Percentiles rank a stretch among this genome's conserved stretches.
These are phyloP conservation scores for Hirtodrosophila confusa DNA, from an alignment of 2,888 invertebrate species.

Conservation along the genomic window DNA sequence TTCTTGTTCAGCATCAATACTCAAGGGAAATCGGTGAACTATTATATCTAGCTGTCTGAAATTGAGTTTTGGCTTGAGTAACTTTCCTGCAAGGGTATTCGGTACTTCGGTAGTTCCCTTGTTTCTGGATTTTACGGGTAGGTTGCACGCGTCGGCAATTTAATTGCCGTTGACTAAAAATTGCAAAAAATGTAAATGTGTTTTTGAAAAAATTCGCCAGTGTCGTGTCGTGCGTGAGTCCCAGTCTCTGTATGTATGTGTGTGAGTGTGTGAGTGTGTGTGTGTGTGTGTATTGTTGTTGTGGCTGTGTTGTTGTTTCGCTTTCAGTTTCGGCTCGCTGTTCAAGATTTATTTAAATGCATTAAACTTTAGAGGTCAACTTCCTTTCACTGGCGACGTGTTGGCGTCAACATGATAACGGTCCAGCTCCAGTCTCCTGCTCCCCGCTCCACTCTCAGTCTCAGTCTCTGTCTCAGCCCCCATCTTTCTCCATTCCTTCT, in stretches of 20 bases:
- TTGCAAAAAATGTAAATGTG: conserved; percentile 62
- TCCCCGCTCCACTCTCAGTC: conserved; percentile 14
- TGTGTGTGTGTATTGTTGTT: background rate
- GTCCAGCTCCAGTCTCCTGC: conserved; percentile 32
- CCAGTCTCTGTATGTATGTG: background rate
- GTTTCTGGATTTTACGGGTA: conserved; percentile 56
- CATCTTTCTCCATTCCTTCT: conserved; percentile 23
- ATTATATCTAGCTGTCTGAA: no score
- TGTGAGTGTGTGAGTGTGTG: background rate
- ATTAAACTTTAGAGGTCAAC: conserved; percentile 82
- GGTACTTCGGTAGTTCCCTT: background rate
- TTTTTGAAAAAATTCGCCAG: conserved; percentile 25
- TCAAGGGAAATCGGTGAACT: no score
- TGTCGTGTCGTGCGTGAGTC: conserved; percentile 38
- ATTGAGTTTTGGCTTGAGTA: no score
- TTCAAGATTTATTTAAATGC: conserved; percentile 79
- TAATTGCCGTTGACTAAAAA: conserved; percentile 73
- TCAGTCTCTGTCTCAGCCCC: conserved; percentile 9
- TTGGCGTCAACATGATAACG: conserved; percentile 67
- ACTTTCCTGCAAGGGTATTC: no score
- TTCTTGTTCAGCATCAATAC: no score
- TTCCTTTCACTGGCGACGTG: conserved; percentile 79
- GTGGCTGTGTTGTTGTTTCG: conserved; percentile 35
- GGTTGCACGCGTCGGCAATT: conserved; percentile 72
- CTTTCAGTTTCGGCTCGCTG: conserved; percentile 1